These are phyloP conservation scores for Scaptomyza tumidula DNA, from an alignment of 2,888 invertebrate species.

Conservation along the genomic window DNA sequence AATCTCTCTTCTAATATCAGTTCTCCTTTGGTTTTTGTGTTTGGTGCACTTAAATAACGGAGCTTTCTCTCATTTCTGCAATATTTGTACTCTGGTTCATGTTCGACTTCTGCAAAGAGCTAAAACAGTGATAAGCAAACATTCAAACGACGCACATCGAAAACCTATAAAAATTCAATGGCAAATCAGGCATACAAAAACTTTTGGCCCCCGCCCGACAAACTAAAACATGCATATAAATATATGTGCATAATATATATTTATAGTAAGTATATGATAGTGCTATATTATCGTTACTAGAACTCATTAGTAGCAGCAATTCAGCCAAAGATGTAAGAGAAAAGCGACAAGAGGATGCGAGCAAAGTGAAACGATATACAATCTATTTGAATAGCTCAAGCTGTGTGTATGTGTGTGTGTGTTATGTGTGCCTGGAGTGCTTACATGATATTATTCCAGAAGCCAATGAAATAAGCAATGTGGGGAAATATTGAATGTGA, in stretches of 20 bases:
- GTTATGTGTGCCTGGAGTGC: slow-evolving; percentile 36
- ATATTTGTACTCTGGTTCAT: background rate
- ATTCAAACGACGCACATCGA: slow-evolving; percentile 7
- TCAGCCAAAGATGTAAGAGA: slow-evolving; percentile 14
- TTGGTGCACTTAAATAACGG: background rate
- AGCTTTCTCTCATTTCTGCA: background rate
- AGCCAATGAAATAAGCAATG: slow-evolving; percentile 1
- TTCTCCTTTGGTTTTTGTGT: background rate
- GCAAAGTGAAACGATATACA: slow-evolving; percentile 36
- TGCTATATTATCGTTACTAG: slow-evolving; percentile 67
- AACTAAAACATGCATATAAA: slow-evolving; percentile 24
- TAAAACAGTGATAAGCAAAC: background rate
- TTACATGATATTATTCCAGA: slow-evolving; percentile 4
- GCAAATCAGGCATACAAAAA: slow-evolving; percentile 20
- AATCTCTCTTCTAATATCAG: background rate
- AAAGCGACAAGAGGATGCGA: slow-evolving; percentile 17
- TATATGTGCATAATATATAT: slow-evolving; percentile 21
- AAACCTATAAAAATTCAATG: slow-evolving; percentile 31
- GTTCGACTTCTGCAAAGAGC: background rate
- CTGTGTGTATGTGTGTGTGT: slow-evolving; percentile 2
- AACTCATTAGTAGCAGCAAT: slow-evolving; percentile 68
- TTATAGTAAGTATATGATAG: slow-evolving; percentile 55
- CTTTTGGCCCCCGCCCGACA: background rate
- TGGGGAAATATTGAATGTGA: slow-evolving; percentile 39
- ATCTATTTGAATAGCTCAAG: slow-evolving; percentile 26